Conservation (phyloP, 2,797 vertebrate genomes). For the Microcaecilia unicolor region DNA sequence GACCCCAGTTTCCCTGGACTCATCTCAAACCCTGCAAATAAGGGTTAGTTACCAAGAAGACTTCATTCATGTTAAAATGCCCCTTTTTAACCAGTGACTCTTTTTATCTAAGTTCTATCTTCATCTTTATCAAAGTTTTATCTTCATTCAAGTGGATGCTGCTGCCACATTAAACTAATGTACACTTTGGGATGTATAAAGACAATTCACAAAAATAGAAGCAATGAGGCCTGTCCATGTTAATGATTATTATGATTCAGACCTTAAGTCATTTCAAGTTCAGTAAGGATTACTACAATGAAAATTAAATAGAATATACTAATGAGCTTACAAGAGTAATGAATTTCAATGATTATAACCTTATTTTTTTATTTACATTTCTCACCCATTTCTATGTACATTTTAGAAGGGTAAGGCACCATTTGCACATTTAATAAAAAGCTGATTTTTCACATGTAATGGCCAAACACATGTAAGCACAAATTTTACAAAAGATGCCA, state of each 20-base stretch:
- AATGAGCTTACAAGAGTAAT: not conserved
- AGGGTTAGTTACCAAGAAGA: too few species aligned
- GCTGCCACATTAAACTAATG: too few species aligned
- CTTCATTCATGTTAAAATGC: too few species aligned
- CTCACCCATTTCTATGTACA: not conserved
- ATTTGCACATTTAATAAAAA: not conserved
- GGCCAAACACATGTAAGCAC: too few species aligned
- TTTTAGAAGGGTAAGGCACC: too few species aligned
- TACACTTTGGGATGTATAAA: not conserved
- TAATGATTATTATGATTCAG: not conserved
- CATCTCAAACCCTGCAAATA: too few species aligned
- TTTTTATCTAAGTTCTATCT: too few species aligned
- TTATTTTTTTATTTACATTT: not conserved
- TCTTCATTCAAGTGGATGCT: too few species aligned
- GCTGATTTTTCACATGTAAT: not conserved
- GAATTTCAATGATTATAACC: not conserved
- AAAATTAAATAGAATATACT: not conserved
- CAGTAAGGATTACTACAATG: accelerated
- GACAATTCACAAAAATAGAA: not conserved
- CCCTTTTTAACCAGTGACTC: too few species aligned
- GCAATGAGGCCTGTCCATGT: not conserved
- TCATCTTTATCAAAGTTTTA: too few species aligned
- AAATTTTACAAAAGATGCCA: too few species aligned
- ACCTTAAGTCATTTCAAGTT: not conserved
- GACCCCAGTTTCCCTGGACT: too few species aligned